Evolutionary conservation across 37 sponge, comb jelly and placozoan species (phyloP), one percentile per base, ranked within the genome.

Genomic region (Lycopodina hypogea): DNA sequence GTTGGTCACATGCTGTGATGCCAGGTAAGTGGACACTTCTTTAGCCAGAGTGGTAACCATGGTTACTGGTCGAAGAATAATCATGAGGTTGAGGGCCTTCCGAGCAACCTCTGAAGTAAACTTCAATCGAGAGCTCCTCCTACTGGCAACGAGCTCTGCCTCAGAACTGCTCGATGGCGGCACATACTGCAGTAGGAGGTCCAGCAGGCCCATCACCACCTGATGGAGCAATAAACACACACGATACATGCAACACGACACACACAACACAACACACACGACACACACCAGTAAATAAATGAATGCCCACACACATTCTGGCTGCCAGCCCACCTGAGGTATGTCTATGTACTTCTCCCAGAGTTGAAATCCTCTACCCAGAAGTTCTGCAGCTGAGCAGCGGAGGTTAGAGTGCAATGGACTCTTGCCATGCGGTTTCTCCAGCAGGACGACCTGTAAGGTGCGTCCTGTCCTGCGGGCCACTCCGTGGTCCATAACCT

Each of bases 301-400:
- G 9, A 45, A 45, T 45, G 48, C 48, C 4, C 9, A 45, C 48
- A 45, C 9, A 45, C 48, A 45, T 45, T 4, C 48, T 12, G 48
- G 9, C 8, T 30, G 30, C 17, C 3, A 23, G 26, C 69, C 3
- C 34, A 93, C 90, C 58, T 72, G 76, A 7, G 84, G 68, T 11
- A 87, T 77, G 64, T 94, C 85, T n/a, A 96, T 67, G 66, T 93
- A 89, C 22, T 84, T 85, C 79, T 85, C 83, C 94, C 94, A 96
- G 56, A 91, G 86, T 57, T 79, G 83, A 69, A 96, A 96, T 1
- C 96, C 96, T 30, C 94, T 56, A 4, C 94, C 96, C 72, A 96
- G 80, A 55, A 96, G 73, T 37, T 96, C 96, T 0, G 79, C 86
- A 1, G 92, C 92, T 0, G 96, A 87, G 60, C 96, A 79, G 17